Evolutionary conservation across 2,797 vertebrate species (phyloP).

Genomic region (Mastacembelus armatus): DNA sequence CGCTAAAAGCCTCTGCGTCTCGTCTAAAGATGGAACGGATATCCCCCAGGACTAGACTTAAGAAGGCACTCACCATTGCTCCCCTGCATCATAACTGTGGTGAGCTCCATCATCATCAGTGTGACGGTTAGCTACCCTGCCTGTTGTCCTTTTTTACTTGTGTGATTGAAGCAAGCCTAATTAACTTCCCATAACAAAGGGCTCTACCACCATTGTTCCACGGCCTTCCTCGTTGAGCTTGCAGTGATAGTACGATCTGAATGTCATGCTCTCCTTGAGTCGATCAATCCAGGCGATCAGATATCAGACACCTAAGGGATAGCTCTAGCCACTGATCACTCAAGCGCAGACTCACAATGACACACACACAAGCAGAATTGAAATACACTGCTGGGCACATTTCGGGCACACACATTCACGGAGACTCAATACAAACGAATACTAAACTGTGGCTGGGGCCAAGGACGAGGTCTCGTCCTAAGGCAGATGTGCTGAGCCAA

Average conservation of each 20-base stretch:
- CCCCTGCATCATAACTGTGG: conserved; percentile 23
- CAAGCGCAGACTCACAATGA: conserved; percentile 20
- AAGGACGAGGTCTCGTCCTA: conserved; percentile 56
- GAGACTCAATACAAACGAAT: conserved; percentile 30
- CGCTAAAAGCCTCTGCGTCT: conserved; percentile 69
- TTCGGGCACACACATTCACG: conserved; percentile 22
- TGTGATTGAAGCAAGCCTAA: conserved; percentile 55
- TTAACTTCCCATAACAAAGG: conserved; percentile 68
- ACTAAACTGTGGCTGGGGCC: conserved; percentile 40
- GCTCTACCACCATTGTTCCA: conserved; percentile 15
- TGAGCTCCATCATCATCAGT: conserved; percentile 39
- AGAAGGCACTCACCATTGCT: conserved; percentile 6
- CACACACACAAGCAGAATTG: conserved; percentile 31
- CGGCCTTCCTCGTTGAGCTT: conserved; percentile 52
- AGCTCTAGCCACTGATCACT: conserved; percentile 62
- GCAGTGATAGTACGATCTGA: conserved; percentile 65
- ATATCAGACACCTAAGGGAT: conserved; percentile 82
- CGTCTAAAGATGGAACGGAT: conserved; percentile 53
- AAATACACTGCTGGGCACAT: conserved; percentile 15
- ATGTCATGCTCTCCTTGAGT: conserved; percentile 84
- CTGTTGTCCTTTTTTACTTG: conserved; percentile 12
- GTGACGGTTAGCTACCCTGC: conserved; percentile 25
- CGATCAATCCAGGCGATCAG: conserved; percentile 82
- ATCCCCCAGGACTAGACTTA: conserved; percentile 56
- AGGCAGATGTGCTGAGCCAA: conserved; percentile 45